phyloP scores from a whole-genome alignment of 2,113 vertebrate species.

The Bos indicus region DNA sequence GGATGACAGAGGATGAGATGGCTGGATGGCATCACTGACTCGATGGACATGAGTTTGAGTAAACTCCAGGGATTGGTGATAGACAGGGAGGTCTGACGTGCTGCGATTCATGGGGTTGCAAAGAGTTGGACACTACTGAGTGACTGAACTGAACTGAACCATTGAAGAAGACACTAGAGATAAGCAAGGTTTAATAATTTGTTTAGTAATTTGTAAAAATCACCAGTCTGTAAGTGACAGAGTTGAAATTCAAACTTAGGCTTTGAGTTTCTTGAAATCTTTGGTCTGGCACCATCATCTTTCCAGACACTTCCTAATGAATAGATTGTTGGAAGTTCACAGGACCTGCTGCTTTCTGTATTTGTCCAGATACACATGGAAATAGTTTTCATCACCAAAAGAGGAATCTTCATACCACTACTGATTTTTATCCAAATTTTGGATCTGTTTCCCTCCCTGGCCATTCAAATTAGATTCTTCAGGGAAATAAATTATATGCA shows the following conservation, averaged over 20 bases:
- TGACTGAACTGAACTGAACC: neutral
- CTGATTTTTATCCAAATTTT: neutral
- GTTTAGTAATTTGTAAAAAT: neutral
- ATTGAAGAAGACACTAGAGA: neutral
- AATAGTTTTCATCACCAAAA: neutral
- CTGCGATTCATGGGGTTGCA: rapidly evolving
- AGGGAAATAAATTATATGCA: neutral
- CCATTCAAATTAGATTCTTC: neutral
- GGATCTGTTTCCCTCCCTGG: neutral
- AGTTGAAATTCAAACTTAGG: neutral
- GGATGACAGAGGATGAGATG: too few relatives aligned
- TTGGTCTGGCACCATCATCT: neutral
- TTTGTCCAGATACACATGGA: neutral
- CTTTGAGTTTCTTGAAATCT: neutral
- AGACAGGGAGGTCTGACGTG: too few relatives aligned
- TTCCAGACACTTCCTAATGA: neutral
- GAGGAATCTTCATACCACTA: neutral
- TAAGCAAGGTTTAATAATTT: neutral
- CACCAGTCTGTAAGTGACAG: neutral
- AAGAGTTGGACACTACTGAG: too few relatives aligned
- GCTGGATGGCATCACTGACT: too few relatives aligned
- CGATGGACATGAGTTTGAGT: too few relatives aligned
- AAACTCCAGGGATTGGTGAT: too few relatives aligned
- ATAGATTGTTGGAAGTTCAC: neutral
- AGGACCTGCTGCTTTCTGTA: neutral